Evolutionary conservation across 1,140 invertebrate species (phyloP), one percentile per base, ranked within the genome.

Genomic region (Ceratoteleas bidentatus): DNA sequence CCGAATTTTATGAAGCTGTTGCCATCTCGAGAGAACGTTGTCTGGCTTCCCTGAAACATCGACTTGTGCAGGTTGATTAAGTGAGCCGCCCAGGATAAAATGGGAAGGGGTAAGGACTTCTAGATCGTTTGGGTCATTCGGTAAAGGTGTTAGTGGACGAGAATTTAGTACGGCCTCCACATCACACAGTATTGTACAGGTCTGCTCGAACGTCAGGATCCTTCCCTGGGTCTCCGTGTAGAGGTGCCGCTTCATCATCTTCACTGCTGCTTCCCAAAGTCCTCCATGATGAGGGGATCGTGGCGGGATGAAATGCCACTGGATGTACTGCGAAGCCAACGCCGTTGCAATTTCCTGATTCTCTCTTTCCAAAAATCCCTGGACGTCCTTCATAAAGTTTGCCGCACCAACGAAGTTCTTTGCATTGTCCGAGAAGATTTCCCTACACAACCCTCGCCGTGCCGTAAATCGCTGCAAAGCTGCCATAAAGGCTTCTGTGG

Each of bases 91-190:
- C 2, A 53, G 38, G 2, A 64, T 2, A 13, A 64, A 62, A 36
- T 87, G 85, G 9, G 52, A 69, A 10, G 87, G 81, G 15, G 86
- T 84, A 32, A 24, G 24, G 7, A 36, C 53, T 0, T 38, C 15
- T 1, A 74, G 36, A 52, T 84, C 79, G 58, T 60, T 58, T 13
- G 70, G 69, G 47, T 85, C 82, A 6, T 50, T 38, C 0, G 73
- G 75, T 36, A 86, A 14, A 1, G 66, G 58, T 0, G 57, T 57
- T 7, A 85, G 36, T 6, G 85, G 81, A 2, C 66, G n/a, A 6
- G 66, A 69, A 52, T 69, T 69, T 24, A 24, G 24, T 24, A 40
- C 38, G 38, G 38, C 38, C 38, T 40, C 38, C 38, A 40, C 38
- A 40, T 40, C 38, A 6, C 38, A 40, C 0, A 40, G 11, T 6